A percentile compares a stretch with the other conserved stretches of the same genome.
Conservation (phyloP, 2,888 invertebrate species). For the Amphiduros pacificus region DNA sequence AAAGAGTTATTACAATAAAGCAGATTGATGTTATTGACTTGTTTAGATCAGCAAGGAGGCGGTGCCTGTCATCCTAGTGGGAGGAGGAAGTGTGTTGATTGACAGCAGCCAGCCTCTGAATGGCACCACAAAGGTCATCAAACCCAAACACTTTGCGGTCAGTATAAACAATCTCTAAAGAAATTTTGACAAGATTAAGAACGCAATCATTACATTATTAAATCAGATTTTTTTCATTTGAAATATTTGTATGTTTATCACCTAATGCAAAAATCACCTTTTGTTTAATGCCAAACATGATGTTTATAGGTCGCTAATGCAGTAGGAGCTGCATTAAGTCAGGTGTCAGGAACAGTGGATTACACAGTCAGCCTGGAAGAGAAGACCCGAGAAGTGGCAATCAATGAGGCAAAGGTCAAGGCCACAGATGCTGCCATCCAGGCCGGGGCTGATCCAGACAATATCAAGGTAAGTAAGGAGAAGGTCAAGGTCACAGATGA, state of each 20-base stretch:
- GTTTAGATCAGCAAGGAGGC: slow-evolving; percentile 33
- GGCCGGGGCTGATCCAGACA: slow-evolving; percentile 24
- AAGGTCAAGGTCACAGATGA: slow-evolving; percentile 6
- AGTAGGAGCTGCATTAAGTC: slow-evolving; percentile 54
- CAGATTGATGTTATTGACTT: too few relatives aligned
- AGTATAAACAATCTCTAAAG: too few relatives aligned
- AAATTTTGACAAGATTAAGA: too few relatives aligned
- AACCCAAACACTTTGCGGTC: slow-evolving; percentile 20
- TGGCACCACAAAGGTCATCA: slow-evolving; percentile 19
- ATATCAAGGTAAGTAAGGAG: too few relatives aligned
- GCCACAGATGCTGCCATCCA: slow-evolving; percentile 10
- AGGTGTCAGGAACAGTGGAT: slow-evolving; percentile 44
- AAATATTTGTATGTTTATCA: neutral
- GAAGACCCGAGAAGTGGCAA: slow-evolving; percentile 25
- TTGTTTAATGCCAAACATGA: neutral
- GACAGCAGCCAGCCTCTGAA: slow-evolving; percentile 22
- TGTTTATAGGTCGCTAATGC: slow-evolving; percentile 49
- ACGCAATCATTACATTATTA: too few relatives aligned
- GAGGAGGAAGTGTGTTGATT: slow-evolving; percentile 49
- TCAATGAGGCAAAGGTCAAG: slow-evolving; percentile 17
- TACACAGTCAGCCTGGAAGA: slow-evolving; percentile 36
- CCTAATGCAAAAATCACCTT: neutral
- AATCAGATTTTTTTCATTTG: neutral
- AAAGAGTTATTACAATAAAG: too few relatives aligned
- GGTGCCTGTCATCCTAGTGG: slow-evolving; percentile 47